Base-by-base conservation (phyloP, 1,140 invertebrate genomes). In the Eufriesea mexicana region DNA sequence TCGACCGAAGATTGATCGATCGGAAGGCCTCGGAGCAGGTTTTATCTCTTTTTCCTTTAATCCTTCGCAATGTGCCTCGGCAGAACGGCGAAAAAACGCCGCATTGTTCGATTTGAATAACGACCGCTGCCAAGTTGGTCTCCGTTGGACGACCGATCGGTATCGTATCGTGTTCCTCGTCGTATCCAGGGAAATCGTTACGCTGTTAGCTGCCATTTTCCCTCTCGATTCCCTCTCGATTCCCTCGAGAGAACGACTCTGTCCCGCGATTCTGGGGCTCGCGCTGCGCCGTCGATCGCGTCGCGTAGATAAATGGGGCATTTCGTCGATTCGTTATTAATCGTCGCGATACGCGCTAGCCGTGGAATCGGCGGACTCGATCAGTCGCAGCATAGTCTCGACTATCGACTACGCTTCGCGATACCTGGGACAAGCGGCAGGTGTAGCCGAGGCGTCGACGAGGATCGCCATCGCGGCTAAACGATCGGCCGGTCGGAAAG, bases 1-100 rank as follows among this genome's bases (percentile, higher is more conserved):
- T 67, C 72, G 85, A 76, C 78, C 73, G 49, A 61, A 55, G 77
- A 83, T 86, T 83, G 78, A 90, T 89, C 84, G 87, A 89, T 85
- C 55, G 86, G 74, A 85, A 47, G 86, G 76, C 77, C 71, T 49
- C 28, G 55, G n/a, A 74, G 77, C 76, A 77, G 72, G 86, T 87
- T 87, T 80, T 80, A 67, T 62, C 77, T 42, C 70, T 84, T 79
- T 73, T 84, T 79, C 80, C 83, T 83, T 73, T 76, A 86, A 86
- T 84, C 73, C 84, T 51, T 83, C 61, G 74, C 61, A 5, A 16
- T 28, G 47, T 64, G 14, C 2, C 74, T 42, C 28, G 23, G 25
- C 23, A 35, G 14, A 18, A 62, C 8, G 8, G n/a, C 12, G 14
- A n/a, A 47, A 78, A 70, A 83, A 83, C n/a, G 62, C 14, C 1